A percentile compares a stretch with the other conserved stretches of the same genome.
Conservation (phyloP, 2,113 vertebrate genomes). For the Catharus bicknelli region DNA sequence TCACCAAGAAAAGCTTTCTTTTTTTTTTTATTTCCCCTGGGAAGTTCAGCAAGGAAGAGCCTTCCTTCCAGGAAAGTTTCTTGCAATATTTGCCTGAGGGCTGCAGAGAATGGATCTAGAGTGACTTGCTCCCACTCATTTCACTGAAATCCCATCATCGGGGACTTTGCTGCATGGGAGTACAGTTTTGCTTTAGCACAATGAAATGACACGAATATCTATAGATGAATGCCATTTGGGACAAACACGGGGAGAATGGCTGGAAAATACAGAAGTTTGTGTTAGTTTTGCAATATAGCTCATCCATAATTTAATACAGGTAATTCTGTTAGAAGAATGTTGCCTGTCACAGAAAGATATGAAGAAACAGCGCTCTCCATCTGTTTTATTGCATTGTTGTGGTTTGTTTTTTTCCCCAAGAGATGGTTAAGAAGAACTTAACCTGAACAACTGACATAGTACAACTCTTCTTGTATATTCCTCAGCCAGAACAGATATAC, state of each 20-base stretch:
- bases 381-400: background rate
- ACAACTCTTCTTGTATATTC: background rate
- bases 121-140: background rate
- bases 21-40: background rate
- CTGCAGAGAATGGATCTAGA: background rate
- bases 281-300: background rate
- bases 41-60: background rate
- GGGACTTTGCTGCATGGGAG: background rate
- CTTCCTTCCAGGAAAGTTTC: background rate
- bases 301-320: background rate
- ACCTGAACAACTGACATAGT: background rate
- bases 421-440: constrained; percentile 3
- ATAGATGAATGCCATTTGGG: background rate
- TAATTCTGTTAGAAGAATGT: background rate
- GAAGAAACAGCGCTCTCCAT: background rate
- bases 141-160: background rate
- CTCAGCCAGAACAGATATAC: background rate
- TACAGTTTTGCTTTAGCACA: background rate
- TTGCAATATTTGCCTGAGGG: background rate
- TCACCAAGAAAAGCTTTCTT: background rate
- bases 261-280: background rate
- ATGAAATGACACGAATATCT: background rate
- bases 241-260: background rate
- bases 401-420: background rate
- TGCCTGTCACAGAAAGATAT: background rate